These are phyloP conservation scores for Psammodynastes pulverulentus DNA, from an alignment of 2,113 vertebrate species.

Conservation along the genomic window DNA sequence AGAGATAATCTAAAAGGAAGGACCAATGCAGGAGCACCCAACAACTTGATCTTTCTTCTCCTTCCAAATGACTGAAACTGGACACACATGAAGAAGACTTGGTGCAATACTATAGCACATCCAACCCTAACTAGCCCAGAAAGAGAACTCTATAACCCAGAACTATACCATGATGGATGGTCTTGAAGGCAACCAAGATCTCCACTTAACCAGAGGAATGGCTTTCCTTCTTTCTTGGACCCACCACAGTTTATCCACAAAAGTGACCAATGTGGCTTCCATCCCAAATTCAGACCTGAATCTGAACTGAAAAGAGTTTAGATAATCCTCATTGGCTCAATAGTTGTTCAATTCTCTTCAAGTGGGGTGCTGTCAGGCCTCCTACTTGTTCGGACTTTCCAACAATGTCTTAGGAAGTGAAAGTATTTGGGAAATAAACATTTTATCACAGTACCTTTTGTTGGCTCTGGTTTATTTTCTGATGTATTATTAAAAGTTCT, in stretches of 20 bases:
- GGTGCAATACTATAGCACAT: neutral
- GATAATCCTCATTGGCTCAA: neutral
- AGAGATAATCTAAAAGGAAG: neutral
- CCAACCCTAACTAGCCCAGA: neutral
- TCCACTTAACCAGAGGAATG: neutral
- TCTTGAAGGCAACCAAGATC: neutral
- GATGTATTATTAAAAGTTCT: neutral
- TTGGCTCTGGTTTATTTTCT: neutral
- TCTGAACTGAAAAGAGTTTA: neutral
- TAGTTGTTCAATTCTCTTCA: neutral
- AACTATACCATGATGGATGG: neutral
- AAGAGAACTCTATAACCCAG: neutral
- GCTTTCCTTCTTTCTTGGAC: neutral
- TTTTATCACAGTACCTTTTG: neutral
- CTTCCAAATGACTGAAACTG: neutral
- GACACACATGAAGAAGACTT: neutral
- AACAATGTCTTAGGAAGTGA: neutral
- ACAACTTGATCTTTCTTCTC: neutral
- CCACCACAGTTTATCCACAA: neutral
- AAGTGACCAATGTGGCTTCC: neutral
- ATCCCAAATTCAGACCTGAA: neutral
- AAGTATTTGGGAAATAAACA: neutral
- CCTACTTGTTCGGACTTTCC: neutral
- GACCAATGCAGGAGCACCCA: neutral
- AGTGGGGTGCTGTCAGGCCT: neutral